These are phyloP conservation scores for Zaprionus bogoriensis DNA, from an alignment of 2,888 invertebrate genomes.

Conservation along the genomic window DNA sequence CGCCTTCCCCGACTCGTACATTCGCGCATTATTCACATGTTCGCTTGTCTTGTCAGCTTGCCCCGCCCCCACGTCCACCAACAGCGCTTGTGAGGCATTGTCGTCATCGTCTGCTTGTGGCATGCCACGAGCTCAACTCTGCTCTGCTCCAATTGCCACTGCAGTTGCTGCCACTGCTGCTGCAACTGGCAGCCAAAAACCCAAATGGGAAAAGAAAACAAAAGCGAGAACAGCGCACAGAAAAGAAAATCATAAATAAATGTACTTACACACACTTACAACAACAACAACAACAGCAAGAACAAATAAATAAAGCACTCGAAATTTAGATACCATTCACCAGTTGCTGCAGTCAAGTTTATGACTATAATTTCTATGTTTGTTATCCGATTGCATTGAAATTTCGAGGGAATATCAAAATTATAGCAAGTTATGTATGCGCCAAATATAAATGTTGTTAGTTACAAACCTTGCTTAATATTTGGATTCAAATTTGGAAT, in stretches of 20 bases:
- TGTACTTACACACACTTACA: no score
- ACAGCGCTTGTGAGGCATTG: conserved; percentile 28
- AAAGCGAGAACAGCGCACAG: not conserved
- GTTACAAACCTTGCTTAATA: no score
- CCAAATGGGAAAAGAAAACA: conserved; percentile 4
- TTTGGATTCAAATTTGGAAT: no score
- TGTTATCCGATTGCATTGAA: no score
- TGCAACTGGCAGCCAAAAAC: conserved; percentile 29
- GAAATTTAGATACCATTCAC: no score
- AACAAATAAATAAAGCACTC: no score
- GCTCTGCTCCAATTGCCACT: conserved; percentile 32
- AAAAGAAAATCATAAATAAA: conserved; percentile 41
- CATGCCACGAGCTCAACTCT: conserved; percentile 43
- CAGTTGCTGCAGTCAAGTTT: no score
- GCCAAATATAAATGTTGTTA: no score
- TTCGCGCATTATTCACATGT: not conserved
- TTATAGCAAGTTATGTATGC: no score
- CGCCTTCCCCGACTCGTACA: no score
- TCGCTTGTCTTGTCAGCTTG: not conserved
- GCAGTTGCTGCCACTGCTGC: conserved; percentile 35
- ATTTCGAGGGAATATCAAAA: no score
- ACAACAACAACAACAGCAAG: conserved; percentile 23
- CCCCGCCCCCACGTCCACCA: not conserved
- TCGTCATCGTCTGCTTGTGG: conserved; percentile 53
- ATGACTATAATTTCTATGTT: no score